Percentiles rank a stretch among this genome's conserved stretches.
phyloP scores from a whole-genome alignment of 2,888 invertebrate species.

The Agrotis ipsilon region DNA sequence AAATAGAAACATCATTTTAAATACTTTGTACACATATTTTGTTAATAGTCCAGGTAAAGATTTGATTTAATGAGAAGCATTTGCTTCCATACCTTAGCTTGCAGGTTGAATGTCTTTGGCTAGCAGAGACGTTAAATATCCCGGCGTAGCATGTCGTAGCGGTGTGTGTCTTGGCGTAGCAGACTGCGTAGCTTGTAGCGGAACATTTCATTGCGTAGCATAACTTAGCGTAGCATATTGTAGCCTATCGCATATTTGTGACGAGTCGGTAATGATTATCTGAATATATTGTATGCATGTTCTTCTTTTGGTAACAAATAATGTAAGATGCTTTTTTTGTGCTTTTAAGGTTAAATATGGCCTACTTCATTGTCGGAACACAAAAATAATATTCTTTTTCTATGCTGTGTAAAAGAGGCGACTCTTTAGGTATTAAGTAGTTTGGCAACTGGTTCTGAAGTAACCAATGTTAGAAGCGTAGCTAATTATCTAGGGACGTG shows the following conservation, averaged over 20 bases:
- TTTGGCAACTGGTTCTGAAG: constrained; percentile 3
- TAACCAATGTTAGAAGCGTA: constrained; percentile 17
- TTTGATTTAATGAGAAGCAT: background rate
- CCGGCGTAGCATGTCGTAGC: constrained; percentile 19
- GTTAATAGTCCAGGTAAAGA: background rate
- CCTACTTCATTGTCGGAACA: too few relatives aligned
- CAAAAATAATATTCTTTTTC: background rate
- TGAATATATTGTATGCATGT: background rate
- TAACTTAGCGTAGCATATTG: constrained; percentile 2
- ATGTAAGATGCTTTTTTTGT: background rate
- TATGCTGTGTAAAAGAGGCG: background rate
- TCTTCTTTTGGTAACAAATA: background rate
- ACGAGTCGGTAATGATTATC: background rate
- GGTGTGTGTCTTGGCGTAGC: constrained; percentile 2
- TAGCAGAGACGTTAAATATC: too few relatives aligned
- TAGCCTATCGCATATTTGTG: background rate
- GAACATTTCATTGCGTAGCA: constrained; percentile 6
- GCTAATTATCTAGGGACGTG: constrained; percentile 47
- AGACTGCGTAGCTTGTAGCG: background rate
- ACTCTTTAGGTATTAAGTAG: background rate
- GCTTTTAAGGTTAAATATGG: too few relatives aligned
- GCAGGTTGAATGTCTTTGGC: too few relatives aligned
- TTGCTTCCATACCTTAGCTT: background rate
- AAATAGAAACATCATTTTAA: background rate
- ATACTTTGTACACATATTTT: background rate